Conservation (phyloP, 2,113 vertebrate genomes). For the Larimichthys crocea region DNA sequence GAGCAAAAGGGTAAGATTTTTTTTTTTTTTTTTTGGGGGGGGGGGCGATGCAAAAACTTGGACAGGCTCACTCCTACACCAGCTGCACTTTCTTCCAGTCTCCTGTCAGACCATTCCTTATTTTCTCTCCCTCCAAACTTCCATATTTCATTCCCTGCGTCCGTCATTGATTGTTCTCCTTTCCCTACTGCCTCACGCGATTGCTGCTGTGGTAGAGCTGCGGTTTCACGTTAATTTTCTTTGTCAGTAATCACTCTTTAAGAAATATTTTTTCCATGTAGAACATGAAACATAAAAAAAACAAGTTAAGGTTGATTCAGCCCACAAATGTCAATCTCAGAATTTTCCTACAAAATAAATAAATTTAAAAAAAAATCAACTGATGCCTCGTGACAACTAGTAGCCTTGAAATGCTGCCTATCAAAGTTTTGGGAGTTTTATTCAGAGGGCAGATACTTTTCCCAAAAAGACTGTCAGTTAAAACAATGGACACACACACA, state of each 20-base stretch:
- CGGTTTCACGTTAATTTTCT: constrained; percentile 34
- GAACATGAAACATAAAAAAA: constrained; percentile 29
- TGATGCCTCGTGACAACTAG: too few species aligned
- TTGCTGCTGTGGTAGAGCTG: constrained; percentile 30
- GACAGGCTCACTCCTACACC: constrained; percentile 67
- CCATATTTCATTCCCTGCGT: constrained; percentile 66
- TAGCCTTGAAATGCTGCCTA: background rate
- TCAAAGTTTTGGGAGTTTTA: background rate
- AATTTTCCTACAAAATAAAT: background rate
- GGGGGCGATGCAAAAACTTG: constrained; percentile 56
- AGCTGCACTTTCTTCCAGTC: constrained; percentile 80
- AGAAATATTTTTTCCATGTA: constrained; percentile 16
- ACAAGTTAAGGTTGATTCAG: background rate
- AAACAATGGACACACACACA: background rate
- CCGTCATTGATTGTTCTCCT: constrained; percentile 61
- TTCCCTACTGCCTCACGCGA: constrained; percentile 63
- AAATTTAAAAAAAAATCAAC: too few species aligned
- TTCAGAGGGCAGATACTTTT: background rate
- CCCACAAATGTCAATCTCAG: background rate
- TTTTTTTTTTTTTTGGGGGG: background rate
- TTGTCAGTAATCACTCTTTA: constrained; percentile 31
- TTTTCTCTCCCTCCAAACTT: constrained; percentile 69
- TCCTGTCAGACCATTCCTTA: constrained; percentile 70
- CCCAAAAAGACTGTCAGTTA: background rate
- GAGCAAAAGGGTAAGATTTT: constrained; percentile 59